Conservation (phyloP, 2,888 invertebrate species). For the Lottia scabra region DNA sequence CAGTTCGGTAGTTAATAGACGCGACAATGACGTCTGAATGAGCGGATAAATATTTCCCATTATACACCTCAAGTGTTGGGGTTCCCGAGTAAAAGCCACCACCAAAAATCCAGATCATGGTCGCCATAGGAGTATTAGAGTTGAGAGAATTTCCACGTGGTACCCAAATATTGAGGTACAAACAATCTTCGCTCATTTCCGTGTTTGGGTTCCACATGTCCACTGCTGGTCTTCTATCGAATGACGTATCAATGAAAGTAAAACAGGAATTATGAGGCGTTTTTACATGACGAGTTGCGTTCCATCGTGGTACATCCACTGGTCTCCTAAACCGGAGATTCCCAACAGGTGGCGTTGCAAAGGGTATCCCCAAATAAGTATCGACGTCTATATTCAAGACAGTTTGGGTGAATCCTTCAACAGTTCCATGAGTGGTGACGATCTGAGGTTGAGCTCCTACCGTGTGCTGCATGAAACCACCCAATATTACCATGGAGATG, state of each 20-base stretch:
- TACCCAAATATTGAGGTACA: slow-evolving; percentile 95
- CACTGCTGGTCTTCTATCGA: slow-evolving; percentile 84
- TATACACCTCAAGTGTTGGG: slow-evolving; percentile 77
- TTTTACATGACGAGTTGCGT: slow-evolving; percentile 85
- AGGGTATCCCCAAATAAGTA: slow-evolving; percentile 90
- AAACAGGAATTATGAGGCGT: slow-evolving; percentile 84
- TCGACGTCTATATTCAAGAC: slow-evolving; percentile 73
- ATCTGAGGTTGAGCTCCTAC: neutral
- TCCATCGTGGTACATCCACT: slow-evolving; percentile 88
- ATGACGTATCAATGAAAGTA: slow-evolving; percentile 89
- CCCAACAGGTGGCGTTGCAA: slow-evolving; percentile 91
- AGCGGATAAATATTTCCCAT: slow-evolving; percentile 80
- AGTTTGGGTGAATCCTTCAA: slow-evolving; percentile 24
- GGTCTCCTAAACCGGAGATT: slow-evolving; percentile 84
- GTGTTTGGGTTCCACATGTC: slow-evolving; percentile 98
- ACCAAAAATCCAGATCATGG: slow-evolving; percentile 93
- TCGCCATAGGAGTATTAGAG: slow-evolving; percentile 73
- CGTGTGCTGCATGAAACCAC: too few relatives aligned
- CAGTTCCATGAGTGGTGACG: slow-evolving; percentile 22
- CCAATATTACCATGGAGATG: too few relatives aligned
- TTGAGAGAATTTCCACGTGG: slow-evolving; percentile 71
- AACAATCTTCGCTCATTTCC: slow-evolving; percentile 93
- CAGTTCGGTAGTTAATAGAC: slow-evolving; percentile 91
- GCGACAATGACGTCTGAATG: slow-evolving; percentile 93
- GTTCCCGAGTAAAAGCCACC: slow-evolving; percentile 95